Evolutionary conservation across 2,888 invertebrate genomes (phyloP).

Genomic region (Matsumyia berberina): DNA sequence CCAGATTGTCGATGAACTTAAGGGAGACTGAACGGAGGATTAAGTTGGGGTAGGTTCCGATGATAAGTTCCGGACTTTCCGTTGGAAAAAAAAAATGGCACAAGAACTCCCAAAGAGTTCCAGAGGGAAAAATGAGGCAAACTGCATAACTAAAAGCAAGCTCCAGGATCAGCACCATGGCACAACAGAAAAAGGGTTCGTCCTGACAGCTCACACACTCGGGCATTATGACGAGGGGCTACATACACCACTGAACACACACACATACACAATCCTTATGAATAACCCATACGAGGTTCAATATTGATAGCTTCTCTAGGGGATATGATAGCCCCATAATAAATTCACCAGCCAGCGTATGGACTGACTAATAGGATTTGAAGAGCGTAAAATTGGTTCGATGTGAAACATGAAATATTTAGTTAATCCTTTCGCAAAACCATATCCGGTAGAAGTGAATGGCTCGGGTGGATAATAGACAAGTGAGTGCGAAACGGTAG

Average conservation of each 20-base stretch:
- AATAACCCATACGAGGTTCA: constrained; percentile 75
- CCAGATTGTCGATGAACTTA: constrained; percentile 50
- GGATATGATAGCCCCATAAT: constrained; percentile 76
- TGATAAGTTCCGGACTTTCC: constrained; percentile 45
- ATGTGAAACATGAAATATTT: constrained; percentile 85
- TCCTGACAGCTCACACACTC: constrained; percentile 62
- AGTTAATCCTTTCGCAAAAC: constrained; percentile 83
- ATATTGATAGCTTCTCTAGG: constrained; percentile 77
- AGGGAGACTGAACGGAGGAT: not conserved
- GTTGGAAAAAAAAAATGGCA: constrained; percentile 14
- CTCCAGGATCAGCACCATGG: constrained; percentile 36
- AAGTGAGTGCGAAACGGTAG: constrained; percentile 37
- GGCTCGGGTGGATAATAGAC: constrained; percentile 22
- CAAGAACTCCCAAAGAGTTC: constrained; percentile 52
- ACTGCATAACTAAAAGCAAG: constrained; percentile 63
- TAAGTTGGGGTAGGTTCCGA: constrained; percentile 41
- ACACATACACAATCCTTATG: constrained; percentile 47
- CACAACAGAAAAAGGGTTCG: constrained; percentile 42
- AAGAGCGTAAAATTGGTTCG: constrained; percentile 85
- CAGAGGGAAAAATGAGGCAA: constrained; percentile 40
- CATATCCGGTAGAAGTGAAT: constrained; percentile 58
- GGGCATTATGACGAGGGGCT: constrained; percentile 35
- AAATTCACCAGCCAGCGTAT: constrained; percentile 78
- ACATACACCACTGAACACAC: constrained; percentile 3
- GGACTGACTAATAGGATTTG: constrained; percentile 85